phyloP scores from a whole-genome alignment of 2,888 invertebrate genomes.

The Petrophora chlorosata region DNA sequence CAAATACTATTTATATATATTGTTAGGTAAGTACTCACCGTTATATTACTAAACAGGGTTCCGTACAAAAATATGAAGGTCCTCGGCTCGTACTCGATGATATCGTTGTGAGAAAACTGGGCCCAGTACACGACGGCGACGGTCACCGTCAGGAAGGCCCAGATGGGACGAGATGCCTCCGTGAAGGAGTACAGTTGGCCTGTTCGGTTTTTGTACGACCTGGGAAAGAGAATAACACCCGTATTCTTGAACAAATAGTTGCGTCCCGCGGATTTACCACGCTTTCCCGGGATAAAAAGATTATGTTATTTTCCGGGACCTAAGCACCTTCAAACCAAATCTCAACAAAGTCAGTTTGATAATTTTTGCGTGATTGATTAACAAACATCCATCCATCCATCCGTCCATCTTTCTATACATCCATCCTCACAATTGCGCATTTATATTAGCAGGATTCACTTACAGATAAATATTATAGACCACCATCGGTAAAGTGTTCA shows the following conservation, averaged over 20 bases:
- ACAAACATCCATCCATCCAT: too few species aligned
- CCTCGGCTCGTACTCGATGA: slow-evolving; percentile 92
- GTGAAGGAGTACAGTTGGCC: slow-evolving; percentile 89
- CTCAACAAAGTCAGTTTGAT: too few species aligned
- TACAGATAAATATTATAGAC: slow-evolving; percentile 94
- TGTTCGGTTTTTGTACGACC: slow-evolving; percentile 90
- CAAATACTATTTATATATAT: too few species aligned
- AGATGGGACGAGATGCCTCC: slow-evolving; percentile 85
- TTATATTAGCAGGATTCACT: slow-evolving; percentile 50
- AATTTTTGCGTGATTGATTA: too few species aligned
- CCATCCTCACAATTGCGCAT: too few species aligned
- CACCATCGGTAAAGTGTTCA: slow-evolving; percentile 93
- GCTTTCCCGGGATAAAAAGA: too few species aligned
- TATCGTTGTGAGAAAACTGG: slow-evolving; percentile 88
- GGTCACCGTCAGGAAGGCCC: slow-evolving; percentile 79
- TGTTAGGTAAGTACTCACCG: slow-evolving; percentile 91
- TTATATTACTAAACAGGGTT: slow-evolving; percentile 97
- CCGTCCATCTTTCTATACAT: too few species aligned
- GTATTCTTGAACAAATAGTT: too few species aligned
- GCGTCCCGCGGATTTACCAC: too few species aligned
- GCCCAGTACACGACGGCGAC: slow-evolving; percentile 88
- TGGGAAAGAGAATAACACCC: too few species aligned
- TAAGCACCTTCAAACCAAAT: too few species aligned
- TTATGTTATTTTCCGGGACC: too few species aligned
- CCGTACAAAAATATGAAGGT: slow-evolving; percentile 94